Base-by-base conservation (phyloP, 2,888 invertebrate species). In the Seira musarum region DNA sequence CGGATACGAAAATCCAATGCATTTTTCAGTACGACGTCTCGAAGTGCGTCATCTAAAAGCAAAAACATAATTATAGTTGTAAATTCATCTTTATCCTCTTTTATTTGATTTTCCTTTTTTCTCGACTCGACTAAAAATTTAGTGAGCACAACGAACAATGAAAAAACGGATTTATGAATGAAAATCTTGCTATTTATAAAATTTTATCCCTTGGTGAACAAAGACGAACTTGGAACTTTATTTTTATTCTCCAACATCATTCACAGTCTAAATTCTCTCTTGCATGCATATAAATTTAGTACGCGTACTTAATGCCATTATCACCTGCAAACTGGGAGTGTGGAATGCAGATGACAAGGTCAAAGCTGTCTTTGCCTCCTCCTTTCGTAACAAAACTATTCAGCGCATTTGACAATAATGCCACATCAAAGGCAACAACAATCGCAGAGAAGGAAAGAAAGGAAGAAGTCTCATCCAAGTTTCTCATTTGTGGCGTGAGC, bases 361-460 rank as follows among this genome's bases (percentile, higher is more conserved):
- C 75, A 63, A 75, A 75, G 49, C 75, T 75, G 63, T 75, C 17
- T 15, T 61, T 68, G 40, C 40, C 75, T 63, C 75, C 75, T n/a
- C 63, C 75, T 49, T 63, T 75, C 17, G 61, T 46, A 15, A 15
- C 53, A 69, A 75, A 68, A 30, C 68, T 75, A n/a, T 49, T 68
- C 61, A 75, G 30, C 0, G 68, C 75, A 10, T 46, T 68, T 24
- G 68, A 61, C n/a, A 75, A 10, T 0, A 75, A 22, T 19, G 61
- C 68, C 75, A 63, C 49, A 68, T 75, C 75, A 75, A 75, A 75
- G 13, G 75, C 75, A 63, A 75, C 75, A n/a, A 63, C 75, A 46
- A 68, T 60, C n/a, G 46, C 57, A 24, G 66, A 53, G 13, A 6
- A 46, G 10, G 60, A 57, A 19, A 53, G 66, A 1, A 24, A 65